These are phyloP conservation scores for Capromys pilorides DNA, from an alignment of 2,797 vertebrate species.

Conservation along the genomic window DNA sequence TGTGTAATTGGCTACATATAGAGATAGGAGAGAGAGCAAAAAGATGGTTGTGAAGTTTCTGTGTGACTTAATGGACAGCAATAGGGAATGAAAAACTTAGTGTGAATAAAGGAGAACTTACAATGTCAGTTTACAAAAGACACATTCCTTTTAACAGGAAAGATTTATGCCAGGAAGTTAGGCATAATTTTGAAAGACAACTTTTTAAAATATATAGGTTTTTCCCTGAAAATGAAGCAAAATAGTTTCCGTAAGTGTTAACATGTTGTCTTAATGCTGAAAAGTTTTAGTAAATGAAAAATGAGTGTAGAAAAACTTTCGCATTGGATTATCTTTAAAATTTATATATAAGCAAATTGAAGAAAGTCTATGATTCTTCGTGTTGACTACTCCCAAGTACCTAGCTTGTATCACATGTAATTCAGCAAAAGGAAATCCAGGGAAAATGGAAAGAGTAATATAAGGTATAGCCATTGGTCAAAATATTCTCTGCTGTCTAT, in stretches of 20 bases:
- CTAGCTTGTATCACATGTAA: not conserved
- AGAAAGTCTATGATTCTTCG: not conserved
- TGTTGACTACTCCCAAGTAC: slow-evolving; percentile 14
- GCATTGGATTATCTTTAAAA: slow-evolving; percentile 1
- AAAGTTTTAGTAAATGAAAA: slow-evolving; percentile 39
- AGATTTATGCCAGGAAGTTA: not conserved
- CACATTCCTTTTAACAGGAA: not conserved
- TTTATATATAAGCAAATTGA: slow-evolving; percentile 25
- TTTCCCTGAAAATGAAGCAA: not conserved
- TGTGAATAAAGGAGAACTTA: not conserved
- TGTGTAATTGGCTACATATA: not conserved
- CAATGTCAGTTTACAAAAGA: slow-evolving; percentile 22
- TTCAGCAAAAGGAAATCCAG: not conserved
- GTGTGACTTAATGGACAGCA: not conserved
- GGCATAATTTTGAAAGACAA: not conserved
- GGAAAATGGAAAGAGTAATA: not conserved
- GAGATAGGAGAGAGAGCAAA: not conserved
- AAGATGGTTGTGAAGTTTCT: not conserved
- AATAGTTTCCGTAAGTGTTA: not conserved
- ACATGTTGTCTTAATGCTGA: not conserved
- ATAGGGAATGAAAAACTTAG: not conserved
- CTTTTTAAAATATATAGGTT: not conserved
- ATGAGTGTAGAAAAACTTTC: slow-evolving; percentile 17
- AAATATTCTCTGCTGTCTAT: not conserved
- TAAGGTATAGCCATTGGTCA: not conserved